phyloP scores from a whole-genome alignment of 2,797 vertebrate species.

The Antennarius maculatus region DNA sequence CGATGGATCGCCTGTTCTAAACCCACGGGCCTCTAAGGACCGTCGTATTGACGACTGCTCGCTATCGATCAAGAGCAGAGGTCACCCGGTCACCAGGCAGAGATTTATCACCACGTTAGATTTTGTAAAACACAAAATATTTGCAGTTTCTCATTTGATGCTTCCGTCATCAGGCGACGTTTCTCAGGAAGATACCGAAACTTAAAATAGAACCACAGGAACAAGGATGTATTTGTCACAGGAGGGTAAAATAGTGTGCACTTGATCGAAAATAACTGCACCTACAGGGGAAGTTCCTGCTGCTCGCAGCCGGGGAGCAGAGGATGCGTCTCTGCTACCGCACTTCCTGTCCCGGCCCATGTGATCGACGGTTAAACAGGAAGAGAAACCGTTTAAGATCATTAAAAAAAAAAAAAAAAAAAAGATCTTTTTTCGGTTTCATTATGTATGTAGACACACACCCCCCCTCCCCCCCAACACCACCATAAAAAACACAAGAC shows the following conservation, averaged over 20 bases:
- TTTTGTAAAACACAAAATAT: too few species aligned
- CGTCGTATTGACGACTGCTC: slow-evolving; percentile 17
- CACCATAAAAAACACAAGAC: neutral
- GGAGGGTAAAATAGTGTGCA: neutral
- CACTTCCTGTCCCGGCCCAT: slow-evolving; percentile 54
- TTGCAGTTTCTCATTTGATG: too few species aligned
- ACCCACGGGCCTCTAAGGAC: slow-evolving; percentile 13
- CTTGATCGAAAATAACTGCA: slow-evolving; percentile 6
- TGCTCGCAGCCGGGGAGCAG: slow-evolving; percentile 23
- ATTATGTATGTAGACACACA: neutral
- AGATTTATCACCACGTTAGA: neutral
- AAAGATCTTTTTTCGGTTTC: neutral
- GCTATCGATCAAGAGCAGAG: slow-evolving; percentile 40
- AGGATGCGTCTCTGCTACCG: slow-evolving; percentile 42
- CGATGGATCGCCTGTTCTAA: slow-evolving; percentile 3
- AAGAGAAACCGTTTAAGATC: slow-evolving; percentile 46
- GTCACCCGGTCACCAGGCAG: neutral
- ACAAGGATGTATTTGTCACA: neutral
- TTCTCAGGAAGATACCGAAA: neutral
- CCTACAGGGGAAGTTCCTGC: slow-evolving; percentile 45
- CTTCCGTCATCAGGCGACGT: neutral
- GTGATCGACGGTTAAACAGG: slow-evolving; percentile 37
- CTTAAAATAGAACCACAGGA: slow-evolving; percentile 5
- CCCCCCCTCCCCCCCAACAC: too few species aligned
- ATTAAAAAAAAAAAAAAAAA: neutral